Conservation (phyloP, 2,888 invertebrate genomes). For the Amiota communis region DNA sequence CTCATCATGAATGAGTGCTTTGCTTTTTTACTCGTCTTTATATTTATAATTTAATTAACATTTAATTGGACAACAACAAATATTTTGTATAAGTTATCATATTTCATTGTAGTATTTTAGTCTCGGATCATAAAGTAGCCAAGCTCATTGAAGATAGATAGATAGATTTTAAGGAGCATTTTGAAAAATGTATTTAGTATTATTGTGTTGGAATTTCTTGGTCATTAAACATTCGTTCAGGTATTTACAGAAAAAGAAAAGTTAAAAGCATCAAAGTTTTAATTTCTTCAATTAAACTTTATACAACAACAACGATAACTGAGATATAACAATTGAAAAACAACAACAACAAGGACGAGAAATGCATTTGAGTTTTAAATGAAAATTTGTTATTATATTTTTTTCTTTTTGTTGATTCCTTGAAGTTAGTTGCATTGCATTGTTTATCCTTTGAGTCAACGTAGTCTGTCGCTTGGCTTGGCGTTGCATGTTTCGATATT, state of each 20-base stretch:
- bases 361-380: neutral
- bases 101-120: no score
- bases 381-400: no score
- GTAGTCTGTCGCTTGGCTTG: neutral
- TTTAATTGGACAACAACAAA: slow-evolving; percentile 55
- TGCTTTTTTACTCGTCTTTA: neutral
- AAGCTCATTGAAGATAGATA: neutral
- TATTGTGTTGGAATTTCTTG: neutral
- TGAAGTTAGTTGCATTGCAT: no score
- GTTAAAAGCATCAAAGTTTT: slow-evolving; percentile 25
- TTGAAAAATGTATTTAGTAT: neutral
- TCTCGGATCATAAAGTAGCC: no score
- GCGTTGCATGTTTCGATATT: neutral
- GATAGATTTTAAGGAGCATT: neutral
- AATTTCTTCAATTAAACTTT: slow-evolving; percentile 30
- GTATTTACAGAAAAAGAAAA: no score
- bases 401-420: no score
- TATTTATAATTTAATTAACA: slow-evolving; percentile 56
- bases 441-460: neutral
- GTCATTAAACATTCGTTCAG: no score
- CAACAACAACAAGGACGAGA: neutral
- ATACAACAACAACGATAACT: neutral
- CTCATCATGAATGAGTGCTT: neutral
- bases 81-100: neutral
- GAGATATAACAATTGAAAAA: neutral